Evolutionary conservation across 1,140 invertebrate species (phyloP), one percentile per base, ranked within the genome.

Genomic region (Brachionus calyciflorus): DNA sequence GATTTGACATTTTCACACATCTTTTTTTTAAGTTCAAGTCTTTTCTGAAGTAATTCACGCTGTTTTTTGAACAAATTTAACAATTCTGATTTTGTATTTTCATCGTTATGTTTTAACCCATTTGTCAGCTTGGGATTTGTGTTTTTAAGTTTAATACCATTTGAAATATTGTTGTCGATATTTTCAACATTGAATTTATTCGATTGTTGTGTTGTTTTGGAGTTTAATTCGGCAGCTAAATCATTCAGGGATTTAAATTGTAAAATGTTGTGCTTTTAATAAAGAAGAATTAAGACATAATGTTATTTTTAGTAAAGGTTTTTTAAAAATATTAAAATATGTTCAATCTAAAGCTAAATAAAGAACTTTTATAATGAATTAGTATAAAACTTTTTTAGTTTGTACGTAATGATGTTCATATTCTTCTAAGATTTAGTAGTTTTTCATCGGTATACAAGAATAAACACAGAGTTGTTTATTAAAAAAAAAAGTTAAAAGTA

Each of bases 171-270:
- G 26, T 60, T 33, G 30, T 60, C 55, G 17, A 60, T n/a, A 37
- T 33, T 60, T 60, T 60, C 30, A 7, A 60, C 1, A 37, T 60
- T 60, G 37, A 60, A 60, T 17, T 60, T 60, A 10, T 40, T 37
- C n/a, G n/a, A n/a, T n/a, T n/a, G n/a, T 60, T 60, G 55, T 37
- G 7, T 6, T 30, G 26, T 65, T 44, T 40, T 73, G 3, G 69
- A 19, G 33, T 73, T 73, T 51, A 73, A 55, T 26, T 73, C 69
- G 19, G 33, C 12, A 9, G 69, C 69, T 37, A 73, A 51, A 28
- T 73, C 69, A 5, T 49, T 73, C 46, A 73, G 30, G 7, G 69
- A 73, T 51, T 73, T 73, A 19, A 73, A 73, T 41, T 73, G 69
- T 17, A 55, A 28, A n/a, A 73, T 24, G 33, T 73, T 73, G 26